Base-by-base conservation (phyloP, 2,888 invertebrate species). In the Xanthia icteritia region DNA sequence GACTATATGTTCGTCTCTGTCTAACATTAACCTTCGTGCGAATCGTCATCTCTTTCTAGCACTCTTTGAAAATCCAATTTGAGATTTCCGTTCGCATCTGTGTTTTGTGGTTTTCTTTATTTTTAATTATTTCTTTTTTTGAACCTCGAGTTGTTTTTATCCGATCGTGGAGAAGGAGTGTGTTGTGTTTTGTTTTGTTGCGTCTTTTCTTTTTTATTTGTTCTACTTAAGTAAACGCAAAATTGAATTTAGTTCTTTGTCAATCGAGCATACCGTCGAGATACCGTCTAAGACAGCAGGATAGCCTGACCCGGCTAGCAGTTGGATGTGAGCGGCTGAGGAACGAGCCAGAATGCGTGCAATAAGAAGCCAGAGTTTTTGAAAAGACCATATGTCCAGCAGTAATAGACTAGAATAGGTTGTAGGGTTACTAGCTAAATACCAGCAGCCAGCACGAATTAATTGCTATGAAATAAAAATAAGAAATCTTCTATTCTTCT, bases 51-150 rank as follows among this genome's bases (percentile, higher is more conserved):
- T 86, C 91, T 76, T 75, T 94, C 89, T 63, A 54, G 76, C 79
- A 87, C 88, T 90, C 92, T 92, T 93, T 93, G 92, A 91, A 92
- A 94, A 94, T 93, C 90, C 94, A 95, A 94, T 95, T 95, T 95
- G 91, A 92, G 94, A 94, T 94, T 94, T 95, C 94, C 95, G 93
- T 89, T 90, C 89, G 89, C 88, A 86, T 89, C 90, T 90, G 91
- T 91, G 81, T 87, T 84, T 81, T 69, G 82, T 91, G 89, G 91
- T 90, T 91, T 93, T 91, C 87, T 89, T 91, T 89, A 79, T 60
- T 89, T 91, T 90, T 90, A 90, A 90, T 89, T 86, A 82, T 86
- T 85, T 85, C 60, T 88, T 90, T 89, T 87, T 85, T 83, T 83
- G 61, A 73, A 79, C 73, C 39, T 77, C 63, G 67, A 68, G 82